Conservation (phyloP, 2,888 invertebrate species). For the Amphiduros pacificus region DNA sequence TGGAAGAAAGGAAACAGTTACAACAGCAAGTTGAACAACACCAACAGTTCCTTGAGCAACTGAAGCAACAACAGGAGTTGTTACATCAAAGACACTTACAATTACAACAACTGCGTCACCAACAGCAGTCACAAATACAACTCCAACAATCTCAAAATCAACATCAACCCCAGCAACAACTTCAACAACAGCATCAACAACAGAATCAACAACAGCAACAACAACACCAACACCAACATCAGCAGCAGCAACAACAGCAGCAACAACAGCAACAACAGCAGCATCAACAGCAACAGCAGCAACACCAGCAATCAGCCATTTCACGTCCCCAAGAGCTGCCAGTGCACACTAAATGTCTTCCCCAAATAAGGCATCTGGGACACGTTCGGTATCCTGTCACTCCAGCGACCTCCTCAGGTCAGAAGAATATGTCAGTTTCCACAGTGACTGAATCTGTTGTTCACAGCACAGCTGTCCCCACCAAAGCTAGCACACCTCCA, state of each 20-base stretch:
- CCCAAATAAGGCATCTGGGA: too few relatives aligned
- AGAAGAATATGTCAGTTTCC: too few relatives aligned
- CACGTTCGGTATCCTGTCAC: too few relatives aligned
- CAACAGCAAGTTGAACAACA: too few relatives aligned
- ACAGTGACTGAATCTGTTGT: too few relatives aligned
- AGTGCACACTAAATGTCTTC: too few relatives aligned
- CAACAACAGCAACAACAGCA: slow-evolving; percentile 29
- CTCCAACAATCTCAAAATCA: background rate
- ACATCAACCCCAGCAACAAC: background rate
- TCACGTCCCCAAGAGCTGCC: too few relatives aligned
- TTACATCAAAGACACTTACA: background rate
- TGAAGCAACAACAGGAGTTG: background rate
- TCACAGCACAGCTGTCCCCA: too few relatives aligned
- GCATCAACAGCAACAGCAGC: slow-evolving; percentile 33
- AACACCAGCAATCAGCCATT: background rate
- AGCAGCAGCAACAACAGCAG: slow-evolving; percentile 8
- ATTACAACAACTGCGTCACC: background rate
- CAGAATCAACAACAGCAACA: background rate
- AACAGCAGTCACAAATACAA: background rate
- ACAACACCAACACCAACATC: slow-evolving; percentile 7
- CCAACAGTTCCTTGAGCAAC: too few relatives aligned
- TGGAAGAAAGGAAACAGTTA: too few relatives aligned
- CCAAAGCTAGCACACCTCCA: too few relatives aligned
- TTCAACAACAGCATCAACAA: background rate
- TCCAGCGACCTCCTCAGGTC: too few relatives aligned